Evolutionary conservation across 2,797 vertebrate genomes (phyloP), one percentile per base, ranked within the genome.

Genomic region (Peromyscus attwateri): DNA sequence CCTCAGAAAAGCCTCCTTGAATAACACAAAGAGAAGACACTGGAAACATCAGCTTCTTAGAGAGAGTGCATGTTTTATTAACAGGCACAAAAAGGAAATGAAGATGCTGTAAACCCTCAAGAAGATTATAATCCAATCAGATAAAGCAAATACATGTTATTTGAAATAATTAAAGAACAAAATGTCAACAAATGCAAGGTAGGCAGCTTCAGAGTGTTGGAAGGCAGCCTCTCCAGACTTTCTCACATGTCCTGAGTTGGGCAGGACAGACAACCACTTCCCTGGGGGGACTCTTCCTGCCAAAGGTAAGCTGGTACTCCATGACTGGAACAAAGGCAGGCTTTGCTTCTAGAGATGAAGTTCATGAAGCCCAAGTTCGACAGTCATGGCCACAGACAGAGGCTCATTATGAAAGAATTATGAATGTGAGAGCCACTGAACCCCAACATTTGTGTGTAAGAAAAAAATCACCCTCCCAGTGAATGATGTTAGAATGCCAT

Each of bases 161-260:
- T 25, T 91, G 68, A 91, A 95, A 91, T 94, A 87, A 88, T 96
- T 94, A 89, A 81, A 92, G 84, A 93, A 94, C 3, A 88, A 97
- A 92, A 92, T 95, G 52, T 89, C 82, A 94, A 79, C 57, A 95
- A 83, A 94, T 80, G 60, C 68, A 84, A 92, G 92, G 79, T 60
- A 92, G 75, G 31, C 12, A 57, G n/a, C 19, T 52, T 25, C 13
- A 60, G 75, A 46, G 23, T 92, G 66, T 1, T 57, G 43, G 91
- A 75, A 12, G 90, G 23, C 60, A 37, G 6, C 90, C 76, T 87
- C 85, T 89, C 43, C 49, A 31, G 64, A 25, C 3, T 31, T 43
- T 66, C 92, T 92, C 55, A 23, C n/a, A 87, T 31, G 40, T 60
- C 76, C 87, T n/a, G 12, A 29, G 13, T 16, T 93, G 46, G 8